Conservation (phyloP, 2,113 vertebrate species). For the Gasterosteus aculeatus region DNA sequence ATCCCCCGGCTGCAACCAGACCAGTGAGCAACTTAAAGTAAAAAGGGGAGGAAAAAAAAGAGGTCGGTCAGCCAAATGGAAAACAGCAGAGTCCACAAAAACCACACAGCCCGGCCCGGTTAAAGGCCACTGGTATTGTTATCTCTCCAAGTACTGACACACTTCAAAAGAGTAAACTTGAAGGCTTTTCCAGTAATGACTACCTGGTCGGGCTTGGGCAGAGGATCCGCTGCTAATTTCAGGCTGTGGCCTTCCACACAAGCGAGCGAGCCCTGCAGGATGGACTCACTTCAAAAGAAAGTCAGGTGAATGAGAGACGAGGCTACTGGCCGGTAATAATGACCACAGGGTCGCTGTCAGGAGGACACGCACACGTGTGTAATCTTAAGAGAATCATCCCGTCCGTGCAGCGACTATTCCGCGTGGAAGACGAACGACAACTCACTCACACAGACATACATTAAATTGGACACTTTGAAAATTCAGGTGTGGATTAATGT, state of each 20-base stretch:
- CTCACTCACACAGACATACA: background rate
- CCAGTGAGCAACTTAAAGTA: conserved; percentile 72
- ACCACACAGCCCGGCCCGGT: conserved; percentile 46
- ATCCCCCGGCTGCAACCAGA: conserved; percentile 66
- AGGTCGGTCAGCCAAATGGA: conserved; percentile 61
- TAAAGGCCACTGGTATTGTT: conserved; percentile 60
- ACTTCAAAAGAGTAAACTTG: conserved; percentile 68
- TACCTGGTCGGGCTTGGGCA: conserved; percentile 53
- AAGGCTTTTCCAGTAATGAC: conserved; percentile 63
- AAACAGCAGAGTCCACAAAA: conserved; percentile 34
- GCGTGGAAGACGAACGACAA: background rate
- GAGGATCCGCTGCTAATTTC: conserved; percentile 66
- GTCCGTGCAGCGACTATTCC: background rate
- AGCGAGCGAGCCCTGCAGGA: conserved; percentile 34
- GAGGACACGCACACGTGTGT: conserved; percentile 28
- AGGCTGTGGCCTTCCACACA: conserved; percentile 49
- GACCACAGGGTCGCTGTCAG: conserved; percentile 46
- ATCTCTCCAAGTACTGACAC: conserved; percentile 71
- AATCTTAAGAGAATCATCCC: conserved; percentile 24
- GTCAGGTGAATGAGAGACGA: conserved; percentile 64
- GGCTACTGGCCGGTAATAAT: conserved; percentile 42
- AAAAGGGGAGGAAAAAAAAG: no score
- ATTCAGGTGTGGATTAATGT: background rate
- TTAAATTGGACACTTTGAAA: background rate
- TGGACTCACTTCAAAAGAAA: conserved; percentile 57